Evolutionary conservation across 2,113 vertebrate species (phyloP).

Genomic region (cattle (Bos taurus)): ARS-UCD2.0 NC_037328.1:13626001-13626500

Average conservation of each 20-base stretch:
- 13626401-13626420: neutral
- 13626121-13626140: neutral
- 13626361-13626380: neutral
- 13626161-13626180: neutral
- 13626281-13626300: neutral
- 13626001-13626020: neutral
- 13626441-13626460: neutral
- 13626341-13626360: neutral
- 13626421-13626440: neutral
- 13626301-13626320: neutral
- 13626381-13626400: neutral
- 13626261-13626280: neutral
- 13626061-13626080: neutral
- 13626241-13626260: neutral
- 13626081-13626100: neutral
- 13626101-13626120: neutral
- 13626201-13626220: neutral
- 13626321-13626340: neutral
- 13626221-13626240: conserved; percentile 41
- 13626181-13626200: conserved; percentile 14
- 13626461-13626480: neutral
- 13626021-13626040: neutral
- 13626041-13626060: neutral
- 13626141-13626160: conserved; percentile 14
- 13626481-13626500: neutral